Evolutionary conservation across 2,888 invertebrate species (phyloP), one percentile per base, ranked within the genome.

Genomic region (Lasioglossum villosulum): DNA sequence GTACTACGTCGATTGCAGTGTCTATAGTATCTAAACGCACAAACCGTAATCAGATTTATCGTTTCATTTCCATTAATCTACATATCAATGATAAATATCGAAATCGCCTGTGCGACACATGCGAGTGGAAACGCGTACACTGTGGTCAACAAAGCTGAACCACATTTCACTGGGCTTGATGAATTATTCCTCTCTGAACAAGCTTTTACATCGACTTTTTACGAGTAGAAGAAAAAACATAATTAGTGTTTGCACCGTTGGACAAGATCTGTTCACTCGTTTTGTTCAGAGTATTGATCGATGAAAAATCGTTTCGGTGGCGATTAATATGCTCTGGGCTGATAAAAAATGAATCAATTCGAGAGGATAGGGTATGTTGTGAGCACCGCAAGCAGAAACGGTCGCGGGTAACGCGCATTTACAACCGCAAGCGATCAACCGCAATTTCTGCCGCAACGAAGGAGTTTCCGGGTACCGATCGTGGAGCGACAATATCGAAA

Each of bases 401-500:
- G 34, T 23, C 52, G 19, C 66, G 39, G 27, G n/a, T 37, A 56
- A 23, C 42, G 42, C 39, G 42, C 39, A n/a, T 37, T 66, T 6
- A n/a, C 8, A 16, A 30, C 27, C 52, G 56, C 27, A 70, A 80
- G 45, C 45, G 23, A 42, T 80, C 42, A 48, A 45, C 56, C 37
- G 12, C 45, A 82, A 82, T 72, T 81, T 52, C 71, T 48, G n/a
- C 48, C 34, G 52, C 14, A 42, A 37, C 68, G 34, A 72, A 82
- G 42, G 8, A 66, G 34, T 52, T 81, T 74, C 42, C 52, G 45
- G 42, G 63, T 82, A 70, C 37, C 71, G 59, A 81, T 83, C 70
- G 75, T 63, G 3, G 30, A 19, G 34, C 68, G 77, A 83, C 76
- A 68, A 78, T 84, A 78, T 83, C 84, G 79, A 85, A 78, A 86